A percentile compares a stretch with the other conserved stretches of the same genome.
phyloP scores from a whole-genome alignment of 1,140 invertebrate genomes.

The Tyrophagus putrescentiae region DNA sequence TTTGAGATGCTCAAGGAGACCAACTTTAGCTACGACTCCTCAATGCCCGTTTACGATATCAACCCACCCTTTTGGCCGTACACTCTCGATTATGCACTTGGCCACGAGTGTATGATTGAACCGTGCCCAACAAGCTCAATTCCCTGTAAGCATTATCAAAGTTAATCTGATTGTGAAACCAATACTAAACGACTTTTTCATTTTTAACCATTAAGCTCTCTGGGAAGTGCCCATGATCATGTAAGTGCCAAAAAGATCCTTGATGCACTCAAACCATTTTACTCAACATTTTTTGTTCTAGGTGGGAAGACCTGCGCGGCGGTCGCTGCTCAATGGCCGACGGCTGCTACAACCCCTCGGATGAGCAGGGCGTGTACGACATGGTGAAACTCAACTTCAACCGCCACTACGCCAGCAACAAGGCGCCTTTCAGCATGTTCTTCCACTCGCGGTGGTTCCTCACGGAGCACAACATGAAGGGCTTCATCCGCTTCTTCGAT shows the following conservation, averaged over 20 bases:
- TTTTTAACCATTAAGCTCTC: slow-evolving; percentile 37
- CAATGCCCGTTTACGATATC: slow-evolving; percentile 49
- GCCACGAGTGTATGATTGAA: slow-evolving; percentile 48
- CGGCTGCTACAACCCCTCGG: slow-evolving; percentile 74
- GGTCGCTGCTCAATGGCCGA: slow-evolving; percentile 89
- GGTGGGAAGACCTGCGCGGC: slow-evolving; percentile 85
- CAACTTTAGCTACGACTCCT: slow-evolving; percentile 34
- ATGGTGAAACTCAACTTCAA: slow-evolving; percentile 89
- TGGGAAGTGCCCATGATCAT: slow-evolving; percentile 67
- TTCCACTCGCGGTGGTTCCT: slow-evolving; percentile 92
- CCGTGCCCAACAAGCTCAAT: slow-evolving; percentile 71
- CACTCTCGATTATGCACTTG: slow-evolving; percentile 53
- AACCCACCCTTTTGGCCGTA: slow-evolving; percentile 66
- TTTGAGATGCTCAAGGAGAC: slow-evolving; percentile 31
- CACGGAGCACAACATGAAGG: slow-evolving; percentile 80
- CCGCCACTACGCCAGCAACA: slow-evolving; percentile 78
- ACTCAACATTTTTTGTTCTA: too few relatives aligned
- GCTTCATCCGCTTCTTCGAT: slow-evolving; percentile 79
- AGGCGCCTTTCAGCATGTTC: slow-evolving; percentile 77
- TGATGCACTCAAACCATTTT: too few relatives aligned
- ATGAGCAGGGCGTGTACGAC: slow-evolving; percentile 73
- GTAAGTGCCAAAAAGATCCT: too few relatives aligned
- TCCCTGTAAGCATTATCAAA: slow-evolving; percentile 37
- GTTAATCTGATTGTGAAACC: background rate
- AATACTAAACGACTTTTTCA: background rate